phyloP scores from a whole-genome alignment of 2,888 invertebrate species.

The Dynastes grantii region DNA sequence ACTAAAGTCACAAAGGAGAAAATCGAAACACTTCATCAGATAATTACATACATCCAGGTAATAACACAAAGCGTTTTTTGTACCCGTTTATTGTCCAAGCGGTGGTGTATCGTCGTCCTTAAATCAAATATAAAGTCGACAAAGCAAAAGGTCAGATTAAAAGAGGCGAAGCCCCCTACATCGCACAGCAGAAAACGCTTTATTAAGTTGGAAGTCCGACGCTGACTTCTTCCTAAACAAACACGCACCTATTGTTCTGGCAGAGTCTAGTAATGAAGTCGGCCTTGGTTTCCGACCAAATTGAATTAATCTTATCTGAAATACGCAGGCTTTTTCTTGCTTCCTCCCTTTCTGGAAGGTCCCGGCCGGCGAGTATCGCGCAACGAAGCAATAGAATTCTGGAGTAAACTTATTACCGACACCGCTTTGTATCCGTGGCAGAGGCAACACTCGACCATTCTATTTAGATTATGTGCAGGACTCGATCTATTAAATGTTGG shows the following conservation, averaged over 20 bases:
- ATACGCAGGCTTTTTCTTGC: slow-evolving; percentile 38
- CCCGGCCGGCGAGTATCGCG: slow-evolving; percentile 8
- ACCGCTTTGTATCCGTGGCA: slow-evolving; percentile 14
- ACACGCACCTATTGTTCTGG: slow-evolving; percentile 40
- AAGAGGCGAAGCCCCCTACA: slow-evolving; percentile 23
- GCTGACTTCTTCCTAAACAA: slow-evolving; percentile 39
- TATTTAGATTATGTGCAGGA: background rate
- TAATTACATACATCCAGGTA: slow-evolving; percentile 15
- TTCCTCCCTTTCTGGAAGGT: background rate
- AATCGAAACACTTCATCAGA: slow-evolving; percentile 23
- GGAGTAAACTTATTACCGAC: slow-evolving; percentile 26
- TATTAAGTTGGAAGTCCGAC: slow-evolving; percentile 33
- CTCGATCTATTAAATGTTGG: background rate
- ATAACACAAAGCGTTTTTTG: slow-evolving; percentile 22
- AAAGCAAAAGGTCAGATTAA: slow-evolving; percentile 33
- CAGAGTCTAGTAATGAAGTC: slow-evolving; percentile 30
- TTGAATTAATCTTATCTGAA: slow-evolving; percentile 42
- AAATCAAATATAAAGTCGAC: slow-evolving; percentile 34
- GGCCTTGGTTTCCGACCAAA: slow-evolving; percentile 34
- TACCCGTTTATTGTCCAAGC: slow-evolving; percentile 3
- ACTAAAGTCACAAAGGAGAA: background rate
- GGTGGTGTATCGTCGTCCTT: background rate
- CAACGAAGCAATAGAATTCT: slow-evolving; percentile 14
- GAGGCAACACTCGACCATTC: background rate
- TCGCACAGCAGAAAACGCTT: slow-evolving; percentile 20